A percentile compares a stretch with the other conserved stretches of the same genome.
These are phyloP conservation scores for Micropterix aruncella DNA, from an alignment of 2,888 invertebrate species.

Conservation along the genomic window DNA sequence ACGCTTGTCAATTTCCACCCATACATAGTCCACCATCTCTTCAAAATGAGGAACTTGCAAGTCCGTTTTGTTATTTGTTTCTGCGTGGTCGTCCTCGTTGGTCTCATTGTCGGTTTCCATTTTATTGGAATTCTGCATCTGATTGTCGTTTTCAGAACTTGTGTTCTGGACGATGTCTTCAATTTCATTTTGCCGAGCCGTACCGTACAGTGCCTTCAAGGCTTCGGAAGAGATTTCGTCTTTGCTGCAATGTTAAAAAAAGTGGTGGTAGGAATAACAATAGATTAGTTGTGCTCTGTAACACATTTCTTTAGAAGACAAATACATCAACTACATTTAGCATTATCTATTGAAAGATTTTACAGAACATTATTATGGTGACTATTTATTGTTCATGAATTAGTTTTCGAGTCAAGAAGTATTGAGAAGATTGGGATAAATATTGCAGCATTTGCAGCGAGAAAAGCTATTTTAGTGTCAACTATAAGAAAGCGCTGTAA, in stretches of 20 bases:
- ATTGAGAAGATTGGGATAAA: too few species aligned
- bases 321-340: too few species aligned
- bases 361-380: too few species aligned
- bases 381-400: too few species aligned
- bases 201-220: constrained; percentile 58
- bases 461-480: too few species aligned
- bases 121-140: constrained; percentile 21
- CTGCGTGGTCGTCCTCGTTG: constrained; percentile 6
- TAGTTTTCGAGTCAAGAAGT: too few species aligned
- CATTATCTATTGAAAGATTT: too few species aligned
- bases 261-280: too few species aligned
- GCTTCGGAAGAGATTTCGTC: constrained; percentile 65
- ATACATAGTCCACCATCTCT: constrained; percentile 55
- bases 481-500: too few species aligned
- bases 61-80: constrained; percentile 6
- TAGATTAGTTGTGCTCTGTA: too few species aligned
- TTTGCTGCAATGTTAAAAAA: constrained; percentile 50
- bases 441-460: too few species aligned
- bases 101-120: constrained; percentile 18
- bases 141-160: constrained; percentile 26
- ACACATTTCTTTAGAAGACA: too few species aligned
- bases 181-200: constrained; percentile 36
- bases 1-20: constrained; percentile 48
- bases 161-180: constrained; percentile 35
- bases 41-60: constrained; percentile 56